These are phyloP conservation scores for Ischnus inquisitorius DNA, from an alignment of 2,888 invertebrate species.

Conservation along the genomic window DNA sequence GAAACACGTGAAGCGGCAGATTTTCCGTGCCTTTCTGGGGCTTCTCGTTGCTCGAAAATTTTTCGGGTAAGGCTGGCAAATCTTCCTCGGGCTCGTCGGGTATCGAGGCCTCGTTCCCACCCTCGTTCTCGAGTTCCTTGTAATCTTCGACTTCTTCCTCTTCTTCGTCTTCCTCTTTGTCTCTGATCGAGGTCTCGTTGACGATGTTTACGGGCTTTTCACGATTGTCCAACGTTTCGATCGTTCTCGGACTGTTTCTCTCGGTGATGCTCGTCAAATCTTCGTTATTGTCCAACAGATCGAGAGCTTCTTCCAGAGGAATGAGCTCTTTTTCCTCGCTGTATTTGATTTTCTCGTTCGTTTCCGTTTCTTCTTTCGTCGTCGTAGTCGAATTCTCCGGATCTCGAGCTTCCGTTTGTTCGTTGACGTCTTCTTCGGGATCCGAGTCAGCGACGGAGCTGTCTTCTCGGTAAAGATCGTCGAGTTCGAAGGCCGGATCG, in stretches of 20 bases:
- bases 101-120: conserved; percentile 39
- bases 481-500: conserved; percentile 76
- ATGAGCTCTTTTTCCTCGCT: conserved; percentile 74
- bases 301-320: conserved; percentile 80
- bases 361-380: conserved; percentile 59
- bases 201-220: background rate
- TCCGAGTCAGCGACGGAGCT: conserved; percentile 81
- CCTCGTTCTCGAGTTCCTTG: conserved; percentile 20
- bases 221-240: conserved; percentile 13
- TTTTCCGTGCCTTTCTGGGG: conserved; percentile 81
- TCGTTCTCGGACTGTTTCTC: conserved; percentile 18
- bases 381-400: conserved; percentile 70
- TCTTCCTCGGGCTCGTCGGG: conserved; percentile 74
- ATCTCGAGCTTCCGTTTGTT: conserved; percentile 31
- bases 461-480: conserved; percentile 79
- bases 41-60: conserved; percentile 82
- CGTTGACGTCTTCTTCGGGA: conserved; percentile 74
- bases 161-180: conserved; percentile 18
- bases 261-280: conserved; percentile 64
- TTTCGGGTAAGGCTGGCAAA: conserved; percentile 84
- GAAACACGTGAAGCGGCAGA: conserved; percentile 82
- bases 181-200: conserved; percentile 6
- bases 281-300: conserved; percentile 78
- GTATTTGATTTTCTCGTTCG: conserved; percentile 46
- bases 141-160: conserved; percentile 23